Conservation (phyloP, 2,797 vertebrate genomes). For the Tapera naevia region DNA sequence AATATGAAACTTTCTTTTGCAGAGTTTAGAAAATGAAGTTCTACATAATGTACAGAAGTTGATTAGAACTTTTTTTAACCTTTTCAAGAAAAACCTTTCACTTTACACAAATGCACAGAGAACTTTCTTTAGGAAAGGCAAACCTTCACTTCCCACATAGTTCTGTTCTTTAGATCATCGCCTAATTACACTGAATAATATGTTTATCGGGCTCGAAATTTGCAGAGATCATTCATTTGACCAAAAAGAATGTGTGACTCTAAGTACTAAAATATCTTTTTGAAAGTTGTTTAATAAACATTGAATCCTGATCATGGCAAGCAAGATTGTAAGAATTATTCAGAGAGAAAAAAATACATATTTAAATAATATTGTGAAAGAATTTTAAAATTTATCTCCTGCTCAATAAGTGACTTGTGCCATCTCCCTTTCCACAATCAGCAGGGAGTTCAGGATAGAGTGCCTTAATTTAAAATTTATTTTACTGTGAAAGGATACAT, state of each 20-base stretch:
- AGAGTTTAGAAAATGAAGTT: conserved; percentile 97
- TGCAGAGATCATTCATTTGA: neutral
- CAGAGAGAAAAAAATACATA: conserved; percentile 61
- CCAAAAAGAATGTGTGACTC: conserved; percentile 39
- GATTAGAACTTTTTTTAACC: conserved; percentile 94
- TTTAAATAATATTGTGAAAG: conserved; percentile 66
- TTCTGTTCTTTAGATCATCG: conserved; percentile 12
- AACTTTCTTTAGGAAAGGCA: conserved; percentile 68
- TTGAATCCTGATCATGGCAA: conserved; percentile 18
- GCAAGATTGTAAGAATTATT: conserved; percentile 67
- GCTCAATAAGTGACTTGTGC: conserved; percentile 20
- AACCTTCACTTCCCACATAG: conserved; percentile 39
- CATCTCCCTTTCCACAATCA: conserved; percentile 29
- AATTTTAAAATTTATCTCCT: conserved; percentile 46
- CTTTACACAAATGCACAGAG: conserved; percentile 66
- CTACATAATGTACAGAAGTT: conserved; percentile 98
- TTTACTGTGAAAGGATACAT: conserved; percentile 28
- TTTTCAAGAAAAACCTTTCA: conserved; percentile 83
- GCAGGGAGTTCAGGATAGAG: conserved; percentile 26
- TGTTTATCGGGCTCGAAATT: conserved; percentile 33
- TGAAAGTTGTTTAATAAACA: conserved; percentile 66
- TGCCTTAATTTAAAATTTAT: conserved; percentile 58
- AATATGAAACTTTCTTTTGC: conserved; percentile 99
- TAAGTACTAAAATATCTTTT: conserved; percentile 32
- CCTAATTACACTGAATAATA: conserved; percentile 38